Evolutionary conservation across 2,888 invertebrate genomes (phyloP).

Genomic region (Nomada flava): DNA sequence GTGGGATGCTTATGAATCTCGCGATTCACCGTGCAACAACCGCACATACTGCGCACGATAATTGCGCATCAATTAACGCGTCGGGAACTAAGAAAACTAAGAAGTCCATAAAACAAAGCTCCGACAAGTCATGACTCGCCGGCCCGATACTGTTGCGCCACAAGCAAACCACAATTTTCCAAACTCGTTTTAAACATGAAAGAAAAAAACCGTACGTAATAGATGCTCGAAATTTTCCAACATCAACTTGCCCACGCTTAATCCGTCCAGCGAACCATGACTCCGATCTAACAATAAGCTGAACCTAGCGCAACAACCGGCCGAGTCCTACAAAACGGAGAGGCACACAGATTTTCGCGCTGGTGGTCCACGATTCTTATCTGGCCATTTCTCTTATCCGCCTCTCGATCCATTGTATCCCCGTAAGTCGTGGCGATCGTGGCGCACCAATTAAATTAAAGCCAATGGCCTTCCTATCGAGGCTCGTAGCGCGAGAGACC

Average conservation of each 20-base stretch:
- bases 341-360: constrained; percentile 39
- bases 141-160: too few species aligned
- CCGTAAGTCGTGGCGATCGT: constrained; percentile 44
- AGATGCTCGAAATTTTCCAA: not conserved
- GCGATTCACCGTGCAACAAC: constrained; percentile 7
- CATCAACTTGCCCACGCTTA: not conserved
- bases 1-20: constrained; percentile 1
- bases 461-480: constrained; percentile 47
- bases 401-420: constrained; percentile 53
- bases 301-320: not conserved
- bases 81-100: not conserved
- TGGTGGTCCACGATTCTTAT: constrained; percentile 49
- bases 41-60: not conserved
- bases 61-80: constrained; percentile 11
- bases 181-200: not conserved
- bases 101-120: not conserved
- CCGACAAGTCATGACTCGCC: too few species aligned
- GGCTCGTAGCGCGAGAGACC: constrained; percentile 35
- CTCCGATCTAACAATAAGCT: not conserved
- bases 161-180: not conserved
- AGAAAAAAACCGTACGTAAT: not conserved
- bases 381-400: constrained; percentile 41
- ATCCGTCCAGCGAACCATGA: not conserved
- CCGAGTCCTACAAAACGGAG: not conserved
- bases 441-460: constrained; percentile 68